phyloP scores from a whole-genome alignment of 1,140 invertebrate species.

The Papilio polyxenes region DNA sequence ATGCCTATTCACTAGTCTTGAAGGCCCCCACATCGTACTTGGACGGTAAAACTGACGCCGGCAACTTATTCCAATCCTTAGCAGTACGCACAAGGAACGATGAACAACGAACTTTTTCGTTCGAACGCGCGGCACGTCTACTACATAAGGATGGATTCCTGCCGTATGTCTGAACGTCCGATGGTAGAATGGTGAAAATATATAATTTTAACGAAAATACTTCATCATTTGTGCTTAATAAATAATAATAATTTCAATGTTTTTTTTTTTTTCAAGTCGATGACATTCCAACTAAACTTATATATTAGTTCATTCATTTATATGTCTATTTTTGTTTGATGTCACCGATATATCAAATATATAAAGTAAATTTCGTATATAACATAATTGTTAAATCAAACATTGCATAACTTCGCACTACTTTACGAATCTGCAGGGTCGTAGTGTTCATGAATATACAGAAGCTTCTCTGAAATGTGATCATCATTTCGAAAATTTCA shows the following conservation, averaged over 20 bases:
- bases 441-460: background rate
- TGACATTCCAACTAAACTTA: no score
- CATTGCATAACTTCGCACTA: background rate
- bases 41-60: no score
- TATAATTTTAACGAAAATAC: background rate
- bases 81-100: no score
- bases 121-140: no score
- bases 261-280: background rate
- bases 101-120: no score
- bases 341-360: background rate
- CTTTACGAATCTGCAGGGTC: background rate
- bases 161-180: no score
- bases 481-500: conserved; percentile 10
- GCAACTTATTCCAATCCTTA: no score
- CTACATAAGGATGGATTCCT: no score
- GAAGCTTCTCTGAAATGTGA: conserved; percentile 4
- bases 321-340: background rate
- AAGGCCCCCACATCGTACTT: no score
- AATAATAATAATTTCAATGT: background rate
- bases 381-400: background rate
- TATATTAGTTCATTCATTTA: no score
- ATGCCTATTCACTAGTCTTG: no score
- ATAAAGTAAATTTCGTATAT: background rate
- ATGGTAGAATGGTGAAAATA: no score
- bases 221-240: background rate